Conservation (phyloP, 2,113 vertebrate genomes). For the Phoxinus phoxinus region DNA sequence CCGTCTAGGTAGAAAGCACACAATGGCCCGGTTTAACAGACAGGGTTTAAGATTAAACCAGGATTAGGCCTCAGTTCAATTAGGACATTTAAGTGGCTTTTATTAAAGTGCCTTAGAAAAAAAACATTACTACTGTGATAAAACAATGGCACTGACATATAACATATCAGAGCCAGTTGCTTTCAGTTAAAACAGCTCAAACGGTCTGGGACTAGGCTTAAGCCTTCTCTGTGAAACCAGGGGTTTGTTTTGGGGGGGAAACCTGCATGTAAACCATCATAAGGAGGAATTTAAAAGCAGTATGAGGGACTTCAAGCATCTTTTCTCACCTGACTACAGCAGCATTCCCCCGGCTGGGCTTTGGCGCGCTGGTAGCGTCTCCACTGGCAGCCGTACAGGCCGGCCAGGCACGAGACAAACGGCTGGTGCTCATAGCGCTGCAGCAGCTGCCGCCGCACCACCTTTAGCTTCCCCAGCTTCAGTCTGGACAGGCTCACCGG, state of each 20-base stretch:
- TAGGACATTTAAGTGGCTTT: too few species aligned
- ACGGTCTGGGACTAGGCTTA: too few species aligned
- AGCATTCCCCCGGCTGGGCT: constrained; percentile 82
- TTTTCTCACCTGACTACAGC: constrained; percentile 81
- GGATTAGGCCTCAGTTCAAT: too few species aligned
- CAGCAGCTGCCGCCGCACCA: constrained; percentile 79
- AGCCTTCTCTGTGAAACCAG: too few species aligned
- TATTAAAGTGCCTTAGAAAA: too few species aligned
- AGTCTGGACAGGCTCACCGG: constrained; percentile 72
- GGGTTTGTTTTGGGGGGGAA: too few species aligned
- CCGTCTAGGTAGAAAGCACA: not conserved
- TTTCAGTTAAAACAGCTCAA: too few species aligned
- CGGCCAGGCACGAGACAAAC: constrained; percentile 85
- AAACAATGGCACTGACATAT: too few species aligned
- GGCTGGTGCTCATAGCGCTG: constrained; percentile 85
- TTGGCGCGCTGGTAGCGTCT: constrained; percentile 80
- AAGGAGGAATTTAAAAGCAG: not conserved
- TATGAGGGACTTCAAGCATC: not conserved
- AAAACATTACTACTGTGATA: too few species aligned
- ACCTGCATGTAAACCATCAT: not conserved
- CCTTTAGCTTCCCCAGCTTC: constrained; percentile 84
- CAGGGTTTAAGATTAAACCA: too few species aligned
- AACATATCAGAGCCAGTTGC: too few species aligned
- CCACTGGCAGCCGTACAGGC: constrained; percentile 89
- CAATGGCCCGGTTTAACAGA: too few species aligned